Percentiles rank a stretch among this genome's conserved stretches.
These are phyloP conservation scores for Proctacanthus coquilletti DNA, from an alignment of 1,140 invertebrate genomes.

Conservation along the genomic window DNA sequence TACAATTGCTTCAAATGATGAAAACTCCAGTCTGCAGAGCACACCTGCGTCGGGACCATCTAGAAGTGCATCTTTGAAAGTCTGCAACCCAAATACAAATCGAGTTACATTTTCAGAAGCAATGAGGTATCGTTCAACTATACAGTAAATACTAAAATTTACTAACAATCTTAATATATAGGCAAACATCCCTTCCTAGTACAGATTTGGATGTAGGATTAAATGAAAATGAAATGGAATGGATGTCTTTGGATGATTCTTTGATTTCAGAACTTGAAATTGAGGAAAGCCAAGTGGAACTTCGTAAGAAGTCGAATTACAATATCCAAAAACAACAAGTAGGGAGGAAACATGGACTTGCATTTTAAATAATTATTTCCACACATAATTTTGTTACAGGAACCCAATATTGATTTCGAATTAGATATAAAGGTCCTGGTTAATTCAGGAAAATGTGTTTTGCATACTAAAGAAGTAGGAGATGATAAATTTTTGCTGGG, in stretches of 20 bases:
- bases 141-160: background rate
- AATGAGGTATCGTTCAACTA: conserved; percentile 11
- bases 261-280: conserved; percentile 36
- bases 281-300: conserved; percentile 45
- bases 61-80: conserved; percentile 54
- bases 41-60: conserved; percentile 53
- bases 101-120: conserved; percentile 25
- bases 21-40: conserved; percentile 44
- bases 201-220: conserved; percentile 51
- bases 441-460: conserved; percentile 89
- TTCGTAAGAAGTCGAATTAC: conserved; percentile 38
- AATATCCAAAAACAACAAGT: conserved; percentile 15
- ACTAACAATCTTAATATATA: background rate
- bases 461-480: conserved; percentile 77
- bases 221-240: conserved; percentile 41
- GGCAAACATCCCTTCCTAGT: conserved; percentile 54
- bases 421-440: conserved; percentile 93
- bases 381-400: conserved; percentile 39
- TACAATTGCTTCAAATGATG: conserved; percentile 26
- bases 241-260: conserved; percentile 23
- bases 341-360: too few relatives aligned
- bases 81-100: conserved; percentile 15
- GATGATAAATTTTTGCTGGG: conserved; percentile 49
- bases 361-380: background rate
- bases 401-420: conserved; percentile 93